Evolutionary conservation across 37 sponge, comb jelly and placozoan species (phyloP).

Genomic region (Ephydatia muelleri): DNA sequence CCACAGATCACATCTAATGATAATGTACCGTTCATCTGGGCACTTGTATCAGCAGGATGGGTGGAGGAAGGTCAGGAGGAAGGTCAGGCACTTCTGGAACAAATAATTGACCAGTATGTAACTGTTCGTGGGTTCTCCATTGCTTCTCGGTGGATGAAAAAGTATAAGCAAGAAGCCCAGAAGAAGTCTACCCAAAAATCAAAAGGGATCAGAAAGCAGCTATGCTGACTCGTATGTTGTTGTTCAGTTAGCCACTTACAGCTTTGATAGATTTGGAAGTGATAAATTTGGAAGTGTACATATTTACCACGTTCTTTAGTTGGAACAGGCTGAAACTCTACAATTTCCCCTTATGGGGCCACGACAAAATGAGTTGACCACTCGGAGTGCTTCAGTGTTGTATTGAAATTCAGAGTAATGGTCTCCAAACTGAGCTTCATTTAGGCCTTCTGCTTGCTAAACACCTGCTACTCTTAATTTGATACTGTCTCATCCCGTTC

Average conservation of each 20-base stretch:
- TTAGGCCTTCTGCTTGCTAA: no score
- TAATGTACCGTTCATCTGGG: neutral
- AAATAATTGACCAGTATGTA: conserved; percentile 3
- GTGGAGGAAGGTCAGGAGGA: neutral
- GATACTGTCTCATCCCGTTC: no score
- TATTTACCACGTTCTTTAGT: no score
- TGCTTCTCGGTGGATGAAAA: neutral
- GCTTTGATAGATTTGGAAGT: no score
- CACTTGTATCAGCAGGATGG: conserved; percentile 14
- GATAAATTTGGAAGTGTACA: no score
- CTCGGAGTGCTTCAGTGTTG: conserved; percentile 25
- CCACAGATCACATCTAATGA: neutral
- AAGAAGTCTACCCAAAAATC: conserved; percentile 2
- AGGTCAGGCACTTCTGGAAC: conserved; percentile 7
- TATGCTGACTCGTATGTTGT: no score
- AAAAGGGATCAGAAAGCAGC: conserved; percentile 9
- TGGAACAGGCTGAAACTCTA: neutral
- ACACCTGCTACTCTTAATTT: no score
- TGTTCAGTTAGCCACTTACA: no score
- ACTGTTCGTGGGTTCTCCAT: conserved; percentile 4
- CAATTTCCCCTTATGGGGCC: conserved; percentile 20
- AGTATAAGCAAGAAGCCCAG: conserved; percentile 11
- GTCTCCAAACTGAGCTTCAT: no score
- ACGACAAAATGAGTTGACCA: conserved; percentile 23
- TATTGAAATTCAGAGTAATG: neutral